Evolutionary conservation across 1,140 invertebrate genomes (phyloP).

Genomic region (Cydia pomonella): DNA sequence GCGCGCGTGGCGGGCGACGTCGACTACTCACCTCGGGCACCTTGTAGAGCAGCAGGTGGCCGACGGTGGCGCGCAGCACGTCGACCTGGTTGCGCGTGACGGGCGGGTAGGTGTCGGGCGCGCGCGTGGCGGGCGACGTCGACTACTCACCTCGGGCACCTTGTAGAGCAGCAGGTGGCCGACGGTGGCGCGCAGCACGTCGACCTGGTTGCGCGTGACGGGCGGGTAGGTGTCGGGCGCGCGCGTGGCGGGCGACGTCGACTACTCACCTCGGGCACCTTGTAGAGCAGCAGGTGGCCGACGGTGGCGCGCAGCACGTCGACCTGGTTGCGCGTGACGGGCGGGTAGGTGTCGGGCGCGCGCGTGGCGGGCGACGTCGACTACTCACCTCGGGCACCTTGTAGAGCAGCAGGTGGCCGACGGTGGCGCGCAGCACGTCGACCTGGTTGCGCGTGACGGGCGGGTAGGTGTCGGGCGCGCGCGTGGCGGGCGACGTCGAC

Average conservation of each 20-base stretch:
- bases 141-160: conserved; percentile 17
- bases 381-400: conserved; percentile 17
- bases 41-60: conserved; percentile 86
- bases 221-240: conserved; percentile 86
- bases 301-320: conserved; percentile 90
- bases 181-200: conserved; percentile 89
- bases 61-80: conserved; percentile 88
- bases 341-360: too few species aligned
- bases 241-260: too few species aligned
- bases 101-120: too few species aligned
- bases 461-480: conserved; percentile 83
- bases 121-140: conserved; percentile 85
- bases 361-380: conserved; percentile 85
- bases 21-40: conserved; percentile 21
- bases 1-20: too few species aligned
- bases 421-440: conserved; percentile 89
- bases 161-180: conserved; percentile 87
- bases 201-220: conserved; percentile 89
- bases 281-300: conserved; percentile 87
- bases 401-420: conserved; percentile 88
- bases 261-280: conserved; percentile 18
- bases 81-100: conserved; percentile 91
- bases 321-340: conserved; percentile 89
- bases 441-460: conserved; percentile 91
- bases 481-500: too few species aligned